Evolutionary conservation across 1,140 invertebrate species (phyloP).

Genomic region (Drosophila aff.): DNA sequence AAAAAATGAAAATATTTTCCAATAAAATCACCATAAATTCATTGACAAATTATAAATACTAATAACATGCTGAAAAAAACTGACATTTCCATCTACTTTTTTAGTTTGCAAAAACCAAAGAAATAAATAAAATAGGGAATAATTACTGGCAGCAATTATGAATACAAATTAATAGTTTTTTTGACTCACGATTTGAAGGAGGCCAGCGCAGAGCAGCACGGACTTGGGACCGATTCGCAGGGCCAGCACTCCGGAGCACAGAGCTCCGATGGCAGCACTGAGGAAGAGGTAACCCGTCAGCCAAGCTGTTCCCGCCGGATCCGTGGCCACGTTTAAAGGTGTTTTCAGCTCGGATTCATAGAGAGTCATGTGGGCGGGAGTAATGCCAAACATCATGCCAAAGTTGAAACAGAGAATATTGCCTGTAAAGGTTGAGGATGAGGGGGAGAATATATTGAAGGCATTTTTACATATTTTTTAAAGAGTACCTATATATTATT

Average conservation of each 20-base stretch:
- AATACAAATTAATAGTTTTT: not conserved
- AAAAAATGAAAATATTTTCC: not conserved
- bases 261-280: constrained; percentile 59
- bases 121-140: not conserved
- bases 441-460: not conserved
- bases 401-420: constrained; percentile 76
- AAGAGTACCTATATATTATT: not conserved
- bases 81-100: not conserved
- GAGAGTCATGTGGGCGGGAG: constrained; percentile 65
- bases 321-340: constrained; percentile 51
- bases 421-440: constrained; percentile 33
- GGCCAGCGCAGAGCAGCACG: constrained; percentile 65
- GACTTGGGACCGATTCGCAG: constrained; percentile 73
- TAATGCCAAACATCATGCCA: constrained; percentile 75
- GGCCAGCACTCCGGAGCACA: constrained; percentile 57
- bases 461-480: not conserved
- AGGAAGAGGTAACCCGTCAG: constrained; percentile 68
- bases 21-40: not conserved
- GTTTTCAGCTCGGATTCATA: constrained; percentile 60
- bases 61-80: not conserved
- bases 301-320: constrained; percentile 52
- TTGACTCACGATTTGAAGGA: constrained; percentile 73
- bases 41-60: not conserved
- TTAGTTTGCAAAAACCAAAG: not conserved
- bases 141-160: not conserved